Evolutionary conservation across 2,888 invertebrate species (phyloP).

Genomic region (Agrilus cyanescens): DNA sequence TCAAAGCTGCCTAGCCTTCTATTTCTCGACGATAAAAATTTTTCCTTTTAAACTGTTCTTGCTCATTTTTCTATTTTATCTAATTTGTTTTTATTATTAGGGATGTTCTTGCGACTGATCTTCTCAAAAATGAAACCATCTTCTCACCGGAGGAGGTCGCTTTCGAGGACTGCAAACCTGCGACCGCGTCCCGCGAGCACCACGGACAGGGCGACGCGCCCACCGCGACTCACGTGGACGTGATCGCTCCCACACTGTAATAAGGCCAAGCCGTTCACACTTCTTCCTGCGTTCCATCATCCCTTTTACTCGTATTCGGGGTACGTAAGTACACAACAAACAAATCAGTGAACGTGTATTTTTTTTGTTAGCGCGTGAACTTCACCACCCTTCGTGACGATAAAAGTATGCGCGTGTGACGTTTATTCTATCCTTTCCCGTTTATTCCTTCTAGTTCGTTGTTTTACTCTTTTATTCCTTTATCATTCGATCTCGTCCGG

Average conservation of each 20-base stretch:
- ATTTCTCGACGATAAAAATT: no score
- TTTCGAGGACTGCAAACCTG: slow-evolving; percentile 26
- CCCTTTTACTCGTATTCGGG: background rate
- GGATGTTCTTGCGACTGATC: slow-evolving; percentile 31
- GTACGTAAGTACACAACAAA: slow-evolving; percentile 4
- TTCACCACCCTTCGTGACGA: background rate
- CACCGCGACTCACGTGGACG: slow-evolving; percentile 14
- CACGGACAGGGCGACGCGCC: slow-evolving; percentile 35
- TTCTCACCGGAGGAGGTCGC: slow-evolving; percentile 18
- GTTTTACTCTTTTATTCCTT: no score
- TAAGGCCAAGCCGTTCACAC: background rate
- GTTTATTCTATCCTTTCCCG: no score
- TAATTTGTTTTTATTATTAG: slow-evolving; percentile 19
- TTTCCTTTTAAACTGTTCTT: no score
- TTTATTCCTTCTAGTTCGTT: no score
- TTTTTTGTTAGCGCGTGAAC: slow-evolving; percentile 12
- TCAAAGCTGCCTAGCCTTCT: no score
- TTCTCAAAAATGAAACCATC: slow-evolving; percentile 22
- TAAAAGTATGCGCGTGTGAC: no score
- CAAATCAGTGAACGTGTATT: slow-evolving; percentile 3
- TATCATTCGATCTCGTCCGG: no score
- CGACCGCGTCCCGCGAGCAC: slow-evolving; percentile 20
- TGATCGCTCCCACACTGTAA: slow-evolving; percentile 1
- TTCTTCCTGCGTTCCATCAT: background rate
- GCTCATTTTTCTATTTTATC: background rate